Base-by-base conservation (phyloP, 2,797 vertebrate genomes). In the Hemibagrus guttatus region DNA sequence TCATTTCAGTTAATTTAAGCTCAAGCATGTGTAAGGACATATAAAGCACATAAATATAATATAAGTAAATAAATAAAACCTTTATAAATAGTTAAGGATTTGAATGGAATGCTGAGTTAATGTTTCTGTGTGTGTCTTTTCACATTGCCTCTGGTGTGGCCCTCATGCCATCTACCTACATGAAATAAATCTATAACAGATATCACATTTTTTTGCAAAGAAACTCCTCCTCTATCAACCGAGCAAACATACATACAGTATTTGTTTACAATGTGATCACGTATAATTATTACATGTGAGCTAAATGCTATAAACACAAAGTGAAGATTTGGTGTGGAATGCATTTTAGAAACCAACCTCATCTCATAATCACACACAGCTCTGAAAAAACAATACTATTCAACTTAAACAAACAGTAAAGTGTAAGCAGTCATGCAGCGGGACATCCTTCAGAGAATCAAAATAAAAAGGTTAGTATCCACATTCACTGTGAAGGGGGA, bases 361-460 rank as follows among this genome's bases (percentile, higher is more conserved):
- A 35, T 58, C 71, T 68, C 81, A 35, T 54, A 54, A 82, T 86
- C 54, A 86, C 66, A 81, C 59, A 76, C 80, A 64, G 5, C 46
- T 71, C 66, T 35, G 42, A 42, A 35, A 64, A 82, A 83, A 28
- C 49, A 66, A 39, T 3, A 74, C n/a, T n/a, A n/a, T n/a, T 39
- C 63, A 79, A 56, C 63, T 17, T 31, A 64, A 86, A 82, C 49
- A 78, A 52, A 87, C 16, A 84, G 69, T 66, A 42, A 87, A 72
- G 72, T 84, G 81, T 58, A 83, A 89, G 75, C 64, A 23, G 19
- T 75, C 89, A 89, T 90, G 89, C 89, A 81, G 31, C 86, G 64
- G 79, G 61, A 63, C 39, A 58, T 87, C 59, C 84, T 85, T 86
- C 69, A 46, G 69, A 79, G 76, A 81, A 84, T 78, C 66, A 84